Percentiles rank a stretch among this genome's conserved stretches.
Conservation (phyloP, 2,113 vertebrate genomes). For the Psophia crepitans region DNA sequence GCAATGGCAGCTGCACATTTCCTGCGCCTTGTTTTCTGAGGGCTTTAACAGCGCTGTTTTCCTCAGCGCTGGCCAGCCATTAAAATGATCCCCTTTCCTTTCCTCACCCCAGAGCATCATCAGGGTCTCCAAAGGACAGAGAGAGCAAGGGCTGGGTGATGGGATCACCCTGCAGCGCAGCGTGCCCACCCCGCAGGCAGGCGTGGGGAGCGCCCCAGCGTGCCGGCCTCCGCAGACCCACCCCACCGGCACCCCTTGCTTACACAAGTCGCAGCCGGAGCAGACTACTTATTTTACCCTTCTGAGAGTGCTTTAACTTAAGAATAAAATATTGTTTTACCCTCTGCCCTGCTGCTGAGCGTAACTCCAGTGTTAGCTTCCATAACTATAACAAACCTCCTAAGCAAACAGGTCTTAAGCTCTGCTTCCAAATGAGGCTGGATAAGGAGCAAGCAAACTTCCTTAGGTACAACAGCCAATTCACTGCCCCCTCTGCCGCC, state of each 20-base stretch:
- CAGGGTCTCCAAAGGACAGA: neutral
- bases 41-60: neutral
- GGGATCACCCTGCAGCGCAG: neutral
- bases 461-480: neutral
- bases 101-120: neutral
- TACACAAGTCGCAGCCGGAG: neutral
- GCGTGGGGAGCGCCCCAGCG: rapidly evolving
- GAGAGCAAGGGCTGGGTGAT: neutral
- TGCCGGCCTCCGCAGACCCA: rapidly evolving
- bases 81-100: neutral
- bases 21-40: too few species aligned
- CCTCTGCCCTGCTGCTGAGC: conserved; percentile 3
- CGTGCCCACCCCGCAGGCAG: rapidly evolving
- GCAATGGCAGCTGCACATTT: neutral
- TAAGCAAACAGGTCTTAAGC: neutral
- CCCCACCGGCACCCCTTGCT: neutral
- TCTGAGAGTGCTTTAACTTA: neutral
- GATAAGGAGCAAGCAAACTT: neutral
- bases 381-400: conserved; percentile 24
- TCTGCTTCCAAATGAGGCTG: conserved; percentile 2
- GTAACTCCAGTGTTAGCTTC: neutral
- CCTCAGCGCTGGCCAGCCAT: neutral
- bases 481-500: neutral
- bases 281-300: neutral
- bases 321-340: conserved; percentile 23